phyloP scores from a whole-genome alignment of 2,113 vertebrate genomes.

The Serinus canaria region DNA sequence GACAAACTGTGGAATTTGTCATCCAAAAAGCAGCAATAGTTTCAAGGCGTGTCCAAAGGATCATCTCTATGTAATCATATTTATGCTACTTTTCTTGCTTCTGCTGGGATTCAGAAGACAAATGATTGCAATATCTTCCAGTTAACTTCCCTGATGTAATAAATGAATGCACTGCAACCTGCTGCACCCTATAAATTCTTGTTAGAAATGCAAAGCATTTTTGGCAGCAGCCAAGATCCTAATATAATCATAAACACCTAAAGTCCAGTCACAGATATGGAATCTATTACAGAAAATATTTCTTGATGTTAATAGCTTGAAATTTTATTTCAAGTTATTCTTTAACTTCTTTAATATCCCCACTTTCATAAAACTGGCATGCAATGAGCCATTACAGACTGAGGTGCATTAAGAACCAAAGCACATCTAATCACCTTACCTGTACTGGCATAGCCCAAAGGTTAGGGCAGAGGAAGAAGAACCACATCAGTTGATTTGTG shows the following conservation, averaged over 20 bases:
- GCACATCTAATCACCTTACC: conserved; percentile 68
- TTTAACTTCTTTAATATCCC: not conserved
- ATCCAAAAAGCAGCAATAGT: not conserved
- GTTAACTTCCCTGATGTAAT: not conserved
- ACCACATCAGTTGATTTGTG: conserved; percentile 99
- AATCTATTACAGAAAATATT: not conserved
- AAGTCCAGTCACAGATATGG: not conserved
- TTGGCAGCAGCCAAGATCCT: not conserved
- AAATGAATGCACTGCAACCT: not conserved
- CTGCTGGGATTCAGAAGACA: not conserved
- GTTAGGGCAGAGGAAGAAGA: conserved; percentile 98
- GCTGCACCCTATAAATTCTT: not conserved
- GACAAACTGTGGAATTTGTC: not conserved
- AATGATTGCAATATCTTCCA: not conserved
- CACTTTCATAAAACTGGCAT: not conserved
- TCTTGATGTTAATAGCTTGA: not conserved
- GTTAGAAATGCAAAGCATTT: not conserved
- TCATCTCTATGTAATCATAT: not conserved
- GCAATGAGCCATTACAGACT: not conserved
- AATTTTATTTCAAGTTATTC: not conserved
- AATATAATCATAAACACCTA: not conserved
- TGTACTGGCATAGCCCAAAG: conserved; percentile 98
- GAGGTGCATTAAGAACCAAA: not conserved
- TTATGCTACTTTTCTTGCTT: not conserved
- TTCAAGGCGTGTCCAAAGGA: not conserved